Evolutionary conservation across 2,888 invertebrate genomes (phyloP).

Genomic region (Elysia crispata): DNA sequence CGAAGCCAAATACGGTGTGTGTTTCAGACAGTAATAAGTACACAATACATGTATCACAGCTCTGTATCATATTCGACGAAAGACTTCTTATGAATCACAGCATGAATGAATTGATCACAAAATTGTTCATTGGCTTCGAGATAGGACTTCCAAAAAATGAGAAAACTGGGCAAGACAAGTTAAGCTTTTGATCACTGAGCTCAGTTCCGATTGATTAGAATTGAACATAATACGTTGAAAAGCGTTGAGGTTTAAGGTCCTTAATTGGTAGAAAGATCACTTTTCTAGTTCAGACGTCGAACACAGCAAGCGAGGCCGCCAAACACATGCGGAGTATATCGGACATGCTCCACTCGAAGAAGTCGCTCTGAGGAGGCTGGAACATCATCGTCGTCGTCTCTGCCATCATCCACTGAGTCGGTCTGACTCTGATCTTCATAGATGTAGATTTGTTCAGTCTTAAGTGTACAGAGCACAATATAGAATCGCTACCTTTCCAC

Average conservation of each 20-base stretch:
- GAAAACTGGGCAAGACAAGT: too few species aligned
- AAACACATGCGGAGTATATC: conserved; percentile 49
- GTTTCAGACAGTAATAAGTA: background rate
- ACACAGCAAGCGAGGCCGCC: conserved; percentile 43
- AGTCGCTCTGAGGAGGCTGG: conserved; percentile 42
- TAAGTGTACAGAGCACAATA: background rate
- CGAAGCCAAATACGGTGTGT: background rate
- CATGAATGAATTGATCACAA: background rate
- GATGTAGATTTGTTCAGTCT: too few species aligned
- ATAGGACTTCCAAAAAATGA: background rate
- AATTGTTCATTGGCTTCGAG: background rate
- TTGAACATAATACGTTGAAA: too few species aligned
- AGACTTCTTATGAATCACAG: too few species aligned
- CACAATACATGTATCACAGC: background rate
- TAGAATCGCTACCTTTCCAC: conserved; percentile 13
- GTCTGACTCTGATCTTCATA: too few species aligned
- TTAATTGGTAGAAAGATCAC: too few species aligned
- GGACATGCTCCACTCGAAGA: conserved; percentile 52
- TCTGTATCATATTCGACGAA: too few species aligned
- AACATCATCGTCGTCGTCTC: conserved; percentile 33
- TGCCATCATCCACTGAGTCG: too few species aligned
- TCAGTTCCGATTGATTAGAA: background rate
- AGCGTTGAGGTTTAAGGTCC: too few species aligned
- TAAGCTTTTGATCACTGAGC: background rate
- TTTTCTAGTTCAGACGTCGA: conserved; percentile 29